A percentile compares a stretch with the other conserved stretches of the same genome.
Conservation (phyloP, 2,888 invertebrate genomes). For the Lepidocyrtoides sp. region DNA sequence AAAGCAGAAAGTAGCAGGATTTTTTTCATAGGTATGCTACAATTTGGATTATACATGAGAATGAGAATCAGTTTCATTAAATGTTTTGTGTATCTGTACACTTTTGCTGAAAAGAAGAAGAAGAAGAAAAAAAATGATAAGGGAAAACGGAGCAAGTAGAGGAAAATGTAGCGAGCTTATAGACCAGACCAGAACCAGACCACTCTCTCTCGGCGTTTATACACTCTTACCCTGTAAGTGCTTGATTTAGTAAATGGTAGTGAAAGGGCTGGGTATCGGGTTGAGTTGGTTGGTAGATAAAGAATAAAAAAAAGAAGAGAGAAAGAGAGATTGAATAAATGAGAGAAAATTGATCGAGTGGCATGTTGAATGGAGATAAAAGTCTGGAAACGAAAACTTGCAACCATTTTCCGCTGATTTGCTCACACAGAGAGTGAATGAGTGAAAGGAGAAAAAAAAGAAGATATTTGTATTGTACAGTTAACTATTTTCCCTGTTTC, state of each 20-base stretch:
- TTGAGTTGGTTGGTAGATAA: conserved; percentile 51
- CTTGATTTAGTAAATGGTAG: conserved; percentile 56
- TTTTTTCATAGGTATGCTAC: background rate
- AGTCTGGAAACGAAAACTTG: conserved; percentile 77
- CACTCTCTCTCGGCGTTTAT: conserved; percentile 22
- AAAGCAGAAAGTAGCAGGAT: background rate
- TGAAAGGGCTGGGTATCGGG: conserved; percentile 50
- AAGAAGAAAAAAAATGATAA: too few species aligned
- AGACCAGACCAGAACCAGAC: too few species aligned
- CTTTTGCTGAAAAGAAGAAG: conserved; percentile 18
- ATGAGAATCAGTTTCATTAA: conserved; percentile 38
- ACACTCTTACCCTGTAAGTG: conserved; percentile 29
- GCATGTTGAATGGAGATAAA: conserved; percentile 81
- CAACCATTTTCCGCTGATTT: conserved; percentile 77
- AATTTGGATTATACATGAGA: conserved; percentile 18
- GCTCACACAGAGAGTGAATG: conserved; percentile 58
- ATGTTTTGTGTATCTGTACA: background rate
- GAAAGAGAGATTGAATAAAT: conserved; percentile 77
- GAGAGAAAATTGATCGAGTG: conserved; percentile 84
- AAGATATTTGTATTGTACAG: conserved; percentile 55
- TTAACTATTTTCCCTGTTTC: conserved; percentile 51
- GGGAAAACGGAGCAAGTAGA: conserved; percentile 31
- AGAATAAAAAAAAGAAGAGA: conserved; percentile 47
- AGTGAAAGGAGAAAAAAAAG: conserved; percentile 46
- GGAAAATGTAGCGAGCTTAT: conserved; percentile 24